phyloP scores from a whole-genome alignment of 1,140 invertebrate genomes.

The Aphidius ervi region DNA sequence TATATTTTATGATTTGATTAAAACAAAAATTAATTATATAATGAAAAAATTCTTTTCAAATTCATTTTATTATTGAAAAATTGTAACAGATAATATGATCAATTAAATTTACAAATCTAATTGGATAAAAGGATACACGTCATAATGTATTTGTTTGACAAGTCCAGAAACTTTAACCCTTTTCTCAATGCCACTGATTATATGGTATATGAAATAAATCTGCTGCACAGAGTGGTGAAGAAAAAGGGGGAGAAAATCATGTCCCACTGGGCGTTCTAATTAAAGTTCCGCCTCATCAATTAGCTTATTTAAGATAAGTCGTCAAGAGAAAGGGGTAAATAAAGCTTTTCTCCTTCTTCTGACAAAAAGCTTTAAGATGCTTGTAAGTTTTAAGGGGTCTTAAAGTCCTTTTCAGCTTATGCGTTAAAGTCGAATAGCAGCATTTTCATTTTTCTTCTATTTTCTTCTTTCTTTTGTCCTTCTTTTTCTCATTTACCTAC shows the following conservation, averaged over 20 bases:
- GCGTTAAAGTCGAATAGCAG: slow-evolving; percentile 17
- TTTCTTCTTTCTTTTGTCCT: background rate
- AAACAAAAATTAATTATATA: too few species aligned
- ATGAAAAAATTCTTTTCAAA: too few species aligned
- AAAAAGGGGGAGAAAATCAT: background rate
- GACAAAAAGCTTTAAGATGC: slow-evolving; percentile 20
- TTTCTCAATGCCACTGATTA: background rate
- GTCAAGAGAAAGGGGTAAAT: background rate
- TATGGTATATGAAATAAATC: background rate
- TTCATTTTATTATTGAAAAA: too few species aligned
- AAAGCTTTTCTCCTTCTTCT: slow-evolving; percentile 5
- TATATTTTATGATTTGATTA: too few species aligned
- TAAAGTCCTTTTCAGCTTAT: slow-evolving; percentile 9
- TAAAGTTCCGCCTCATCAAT: slow-evolving; percentile 32
- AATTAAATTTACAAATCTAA: background rate
- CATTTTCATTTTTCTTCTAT: background rate
- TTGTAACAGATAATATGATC: too few species aligned
- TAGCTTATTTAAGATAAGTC: slow-evolving; percentile 31
- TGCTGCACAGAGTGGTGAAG: background rate
- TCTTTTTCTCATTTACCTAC: too few species aligned
- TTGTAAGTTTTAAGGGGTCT: slow-evolving; percentile 26
- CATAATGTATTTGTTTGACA: background rate
- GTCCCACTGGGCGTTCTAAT: slow-evolving; percentile 21
- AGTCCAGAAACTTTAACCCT: slow-evolving; percentile 8
- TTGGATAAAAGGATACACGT: background rate